Evolutionary conservation across 2,113 vertebrate genomes (phyloP), one percentile per base, ranked within the genome.

Genomic region (Toxotes chatareus): DNA sequence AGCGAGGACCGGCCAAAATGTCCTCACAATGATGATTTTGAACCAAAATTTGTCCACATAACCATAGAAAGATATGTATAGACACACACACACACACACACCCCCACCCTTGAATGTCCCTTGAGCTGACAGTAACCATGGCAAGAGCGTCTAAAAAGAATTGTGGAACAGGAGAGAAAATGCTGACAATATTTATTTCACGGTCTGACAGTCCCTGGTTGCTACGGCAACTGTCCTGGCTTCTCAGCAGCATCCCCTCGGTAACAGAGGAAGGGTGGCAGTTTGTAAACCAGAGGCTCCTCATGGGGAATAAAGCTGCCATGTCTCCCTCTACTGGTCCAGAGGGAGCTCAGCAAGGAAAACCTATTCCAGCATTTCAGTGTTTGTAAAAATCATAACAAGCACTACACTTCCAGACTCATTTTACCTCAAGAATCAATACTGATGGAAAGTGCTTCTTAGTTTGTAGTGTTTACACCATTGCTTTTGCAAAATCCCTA

Each of bases 141-240:
- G 63, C n/a, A 53, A 66, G 12, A 63, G 40, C n/a, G 14, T 47
- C 40, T 34, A 19, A 34, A 17, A 65, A 38, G 65, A 23, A 8
- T 67, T 62, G 21, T 5, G 14, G 61, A 38, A 36, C 21, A 57
- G 40, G 3, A 7, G 36, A 32, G 16, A 62, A 85, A 76, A 79
- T 59, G 80, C 82, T 88, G 86, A 82, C 70, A 49, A 17, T 40
- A 40, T 86, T 73, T 82, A 66, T 80, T 65, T 73, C 62, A 55
- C 17, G 73, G 75, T 42, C 51, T 66, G 49, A 57, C 61, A 19
- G 66, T 31, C 61, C 53, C 10, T 32, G 69, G 86, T 90, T 90
- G 76, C 85, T 31, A 86, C 65, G 56, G 80, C 49, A 90, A 90
- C 89, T 42, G 70, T 9, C 21, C 65, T 42, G 34, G 32, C 67